Evolutionary conservation across 2,888 invertebrate species (phyloP).

Genomic region (Neria commutata): DNA sequence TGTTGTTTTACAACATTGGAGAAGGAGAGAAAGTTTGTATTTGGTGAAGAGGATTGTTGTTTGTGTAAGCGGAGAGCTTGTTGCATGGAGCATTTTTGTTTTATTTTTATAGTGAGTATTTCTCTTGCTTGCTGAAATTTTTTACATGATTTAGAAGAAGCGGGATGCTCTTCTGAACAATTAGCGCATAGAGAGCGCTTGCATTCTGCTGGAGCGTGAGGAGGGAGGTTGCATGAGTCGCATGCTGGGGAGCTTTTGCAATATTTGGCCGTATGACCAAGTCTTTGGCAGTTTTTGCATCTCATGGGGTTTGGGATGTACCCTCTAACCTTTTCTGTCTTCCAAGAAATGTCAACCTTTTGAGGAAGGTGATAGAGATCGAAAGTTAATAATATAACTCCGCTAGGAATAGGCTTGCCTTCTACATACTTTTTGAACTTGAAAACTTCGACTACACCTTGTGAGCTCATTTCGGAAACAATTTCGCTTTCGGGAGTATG

Average conservation of each 20-base stretch:
- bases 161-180: not conserved
- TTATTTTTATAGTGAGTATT: not conserved
- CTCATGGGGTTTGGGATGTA: constrained; percentile 16
- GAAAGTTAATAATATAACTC: constrained; percentile 5
- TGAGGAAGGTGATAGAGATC: constrained; percentile 10
- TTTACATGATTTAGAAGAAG: not conserved
- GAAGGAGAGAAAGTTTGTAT: no score
- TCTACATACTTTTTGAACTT: not conserved
- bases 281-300: constrained; percentile 11
- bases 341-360: not conserved
- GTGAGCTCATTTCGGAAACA: not conserved
- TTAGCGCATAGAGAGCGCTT: not conserved
- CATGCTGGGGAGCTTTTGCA: not conserved
- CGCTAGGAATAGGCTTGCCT: not conserved
- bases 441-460: not conserved
- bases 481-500: not conserved
- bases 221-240: not conserved
- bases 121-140: constrained; percentile 4
- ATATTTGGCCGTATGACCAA: constrained; percentile 2
- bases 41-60: no score
- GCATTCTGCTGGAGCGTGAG: not conserved
- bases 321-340: constrained; percentile 1
- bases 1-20: no score
- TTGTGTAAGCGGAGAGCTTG: no score
- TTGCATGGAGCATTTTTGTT: not conserved